These are phyloP conservation scores for Myrmophylax atrothorax DNA, from an alignment of 2,113 vertebrate species.

Conservation along the genomic window DNA sequence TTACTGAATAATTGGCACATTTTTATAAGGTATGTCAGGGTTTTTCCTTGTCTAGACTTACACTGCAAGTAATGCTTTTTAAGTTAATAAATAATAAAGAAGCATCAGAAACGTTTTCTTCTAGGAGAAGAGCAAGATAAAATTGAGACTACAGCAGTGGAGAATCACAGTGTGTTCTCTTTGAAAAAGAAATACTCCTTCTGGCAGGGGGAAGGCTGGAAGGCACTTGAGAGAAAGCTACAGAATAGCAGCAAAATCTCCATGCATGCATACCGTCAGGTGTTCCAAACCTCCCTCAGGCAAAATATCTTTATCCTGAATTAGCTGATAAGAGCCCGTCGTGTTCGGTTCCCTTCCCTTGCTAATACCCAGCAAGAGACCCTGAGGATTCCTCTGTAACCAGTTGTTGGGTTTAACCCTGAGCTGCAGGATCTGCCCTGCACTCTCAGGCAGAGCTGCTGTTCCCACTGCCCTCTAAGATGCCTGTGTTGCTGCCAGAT, in stretches of 20 bases:
- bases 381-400: not conserved
- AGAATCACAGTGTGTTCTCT: not conserved
- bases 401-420: accelerated
- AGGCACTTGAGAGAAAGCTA: not conserved
- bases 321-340: not conserved
- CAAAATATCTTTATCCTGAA: not conserved
- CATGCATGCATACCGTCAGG: not conserved
- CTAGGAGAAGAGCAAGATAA: not conserved
- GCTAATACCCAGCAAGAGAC: not conserved
- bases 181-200: not conserved
- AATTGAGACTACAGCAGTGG: not conserved
- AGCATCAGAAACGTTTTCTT: not conserved
- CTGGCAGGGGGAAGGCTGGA: not conserved
- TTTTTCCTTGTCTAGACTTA: not conserved
- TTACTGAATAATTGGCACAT: not conserved
- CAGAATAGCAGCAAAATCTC: not conserved
- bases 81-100: not conserved
- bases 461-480: accelerated
- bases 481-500: slow-evolving; percentile 65
- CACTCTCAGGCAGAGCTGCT: not conserved
- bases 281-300: not conserved
- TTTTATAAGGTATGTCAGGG: not conserved
- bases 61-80: not conserved
- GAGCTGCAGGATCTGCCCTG: not conserved
- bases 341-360: not conserved